phyloP scores from a whole-genome alignment of 2,888 invertebrate species.

The Adelphocoris suturalis region DNA sequence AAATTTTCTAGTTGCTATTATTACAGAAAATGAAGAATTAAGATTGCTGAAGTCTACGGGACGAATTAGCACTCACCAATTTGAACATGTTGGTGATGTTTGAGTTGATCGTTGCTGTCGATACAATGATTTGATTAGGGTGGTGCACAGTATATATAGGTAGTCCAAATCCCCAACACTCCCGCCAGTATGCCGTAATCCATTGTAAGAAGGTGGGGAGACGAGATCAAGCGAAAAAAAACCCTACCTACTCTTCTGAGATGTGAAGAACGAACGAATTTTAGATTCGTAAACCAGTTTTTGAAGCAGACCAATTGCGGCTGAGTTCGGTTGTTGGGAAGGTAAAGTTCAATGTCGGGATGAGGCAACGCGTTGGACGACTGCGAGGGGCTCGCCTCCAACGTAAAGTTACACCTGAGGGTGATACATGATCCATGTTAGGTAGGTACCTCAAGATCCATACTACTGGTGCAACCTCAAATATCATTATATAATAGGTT shows the following conservation, averaged over 20 bases:
- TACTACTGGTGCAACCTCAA: too few relatives aligned
- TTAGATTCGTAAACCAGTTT: slow-evolving; percentile 26
- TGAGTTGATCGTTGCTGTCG: not conserved
- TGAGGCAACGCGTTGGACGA: not conserved
- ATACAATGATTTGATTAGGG: slow-evolving; percentile 12
- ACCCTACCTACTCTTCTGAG: too few relatives aligned
- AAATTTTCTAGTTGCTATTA: too few relatives aligned
- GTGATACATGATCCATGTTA: too few relatives aligned
- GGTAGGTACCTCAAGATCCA: too few relatives aligned
- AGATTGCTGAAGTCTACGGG: too few relatives aligned
- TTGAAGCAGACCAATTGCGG: not conserved
- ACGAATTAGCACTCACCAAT: slow-evolving; percentile 49
- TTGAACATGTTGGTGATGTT: slow-evolving; percentile 50
- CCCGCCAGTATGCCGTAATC: not conserved
- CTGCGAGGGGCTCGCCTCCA: not conserved
- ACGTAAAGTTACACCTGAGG: too few relatives aligned
- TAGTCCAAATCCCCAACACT: too few relatives aligned
- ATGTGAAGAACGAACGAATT: not conserved
- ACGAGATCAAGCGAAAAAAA: not conserved
- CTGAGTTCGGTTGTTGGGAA: not conserved
- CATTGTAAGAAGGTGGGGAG: not conserved
- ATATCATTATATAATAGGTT: too few relatives aligned
- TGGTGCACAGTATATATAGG: slow-evolving; percentile 30
- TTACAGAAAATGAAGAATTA: too few relatives aligned
- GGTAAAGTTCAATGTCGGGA: slow-evolving; percentile 57